These are phyloP conservation scores for Nipponia nippon DNA, from an alignment of 2,113 vertebrate genomes.

Conservation along the genomic window DNA sequence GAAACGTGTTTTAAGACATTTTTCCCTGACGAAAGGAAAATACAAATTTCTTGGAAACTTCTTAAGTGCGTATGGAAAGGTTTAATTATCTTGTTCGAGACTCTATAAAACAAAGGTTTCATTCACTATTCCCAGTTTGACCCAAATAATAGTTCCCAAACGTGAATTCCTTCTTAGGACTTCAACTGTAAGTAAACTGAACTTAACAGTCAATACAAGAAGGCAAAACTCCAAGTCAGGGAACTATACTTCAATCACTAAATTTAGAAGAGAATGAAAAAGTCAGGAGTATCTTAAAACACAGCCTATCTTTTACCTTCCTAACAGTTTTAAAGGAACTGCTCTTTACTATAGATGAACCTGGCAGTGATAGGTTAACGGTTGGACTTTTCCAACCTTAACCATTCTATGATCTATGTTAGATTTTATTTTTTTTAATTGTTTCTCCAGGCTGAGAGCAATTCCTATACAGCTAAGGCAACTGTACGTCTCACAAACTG, in stretches of 20 bases:
- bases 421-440: too few relatives aligned
- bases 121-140: background rate
- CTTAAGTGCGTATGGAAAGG: background rate
- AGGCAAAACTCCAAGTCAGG: background rate
- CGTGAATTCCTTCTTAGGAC: background rate
- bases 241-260: background rate
- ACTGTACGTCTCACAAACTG: background rate
- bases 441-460: too few relatives aligned
- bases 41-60: background rate
- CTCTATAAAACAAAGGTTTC: background rate
- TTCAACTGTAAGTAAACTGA: background rate
- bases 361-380: too few relatives aligned
- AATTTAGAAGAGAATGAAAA: background rate
- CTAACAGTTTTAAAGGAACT: background rate
- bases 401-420: background rate
- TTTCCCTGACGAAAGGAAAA: background rate
- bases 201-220: background rate
- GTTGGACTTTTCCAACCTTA: too few relatives aligned
- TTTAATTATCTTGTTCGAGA: background rate
- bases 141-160: background rate
- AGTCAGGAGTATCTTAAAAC: background rate
- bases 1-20: background rate
- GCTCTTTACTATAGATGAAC: background rate
- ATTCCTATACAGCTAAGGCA: background rate
- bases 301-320: background rate